Evolutionary conservation across 2,113 vertebrate genomes (phyloP), one percentile per base, ranked within the genome.

Genomic region (Thunnus maccoyii): DNA sequence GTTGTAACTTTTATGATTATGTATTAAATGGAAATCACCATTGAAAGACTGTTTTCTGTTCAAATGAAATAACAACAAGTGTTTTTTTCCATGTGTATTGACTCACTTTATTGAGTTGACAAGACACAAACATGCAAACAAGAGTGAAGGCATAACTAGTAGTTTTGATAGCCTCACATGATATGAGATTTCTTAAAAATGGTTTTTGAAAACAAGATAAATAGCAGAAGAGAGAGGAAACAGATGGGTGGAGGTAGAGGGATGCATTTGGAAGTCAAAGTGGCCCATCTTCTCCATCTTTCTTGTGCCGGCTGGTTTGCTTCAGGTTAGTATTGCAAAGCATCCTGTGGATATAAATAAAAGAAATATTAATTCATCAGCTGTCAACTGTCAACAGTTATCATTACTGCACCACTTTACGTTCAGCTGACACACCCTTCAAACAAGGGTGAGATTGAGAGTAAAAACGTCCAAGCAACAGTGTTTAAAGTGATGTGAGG

Each of bases 101-200:
- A 87, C 67, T 87, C 41, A 15, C 27, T 92, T 93, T 92, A 92
- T 91, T 94, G 44, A 79, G 72, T 55, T 77, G 47, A 79, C 58
- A 86, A 41, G 66, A 86, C 68, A 88, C 41, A 80, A 82, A 85
- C 87, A 91, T 91, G 91, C 90, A 85, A 87, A 91, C 85, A 92
- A 66, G 87, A 92, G 90, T 90, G 87, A 90, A 83, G 79, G 58
- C 61, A 51, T 22, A 55, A 61, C 70, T 17, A 20, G n/a, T 41
- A 48, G 3, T 69, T 76, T 62, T 82, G 41, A 82, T 12, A 83
- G 71, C 80, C 69, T 85, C 81, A 86, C 91, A 91, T 76, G 78
- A 91, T 81, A 79, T 85, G 61, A 63, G 4, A 82, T 80, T 77
- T 80, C 15, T 55, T 17, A 72, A 4, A 66, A 79, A 66, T 72